Evolutionary conservation across 23 tunicate genomes (phyloP).

Genomic region (Halocynthia roretzi): DNA sequence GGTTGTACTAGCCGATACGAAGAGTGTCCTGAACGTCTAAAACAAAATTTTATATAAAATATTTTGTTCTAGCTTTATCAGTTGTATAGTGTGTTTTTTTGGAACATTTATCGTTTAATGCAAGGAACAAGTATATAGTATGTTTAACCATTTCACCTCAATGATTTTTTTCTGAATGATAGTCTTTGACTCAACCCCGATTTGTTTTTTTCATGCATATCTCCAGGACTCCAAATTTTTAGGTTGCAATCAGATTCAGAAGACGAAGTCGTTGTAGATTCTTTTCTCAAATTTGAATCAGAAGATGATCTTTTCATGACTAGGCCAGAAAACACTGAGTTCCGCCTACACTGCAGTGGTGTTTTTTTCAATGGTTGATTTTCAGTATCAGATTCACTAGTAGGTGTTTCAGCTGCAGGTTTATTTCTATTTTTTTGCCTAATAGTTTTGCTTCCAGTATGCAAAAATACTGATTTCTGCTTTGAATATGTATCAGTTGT

Average conservation of each 20-base stretch:
- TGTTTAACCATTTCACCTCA: constrained; percentile 20
- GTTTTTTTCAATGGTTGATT: not conserved
- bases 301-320: constrained; percentile 59
- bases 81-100: no score
- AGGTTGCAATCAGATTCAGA: constrained; percentile 30
- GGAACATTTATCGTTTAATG: no score
- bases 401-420: not conserved
- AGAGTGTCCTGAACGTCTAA: constrained; percentile 20
- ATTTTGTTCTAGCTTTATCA: not conserved
- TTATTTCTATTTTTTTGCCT: not conserved
- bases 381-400: constrained; percentile 42
- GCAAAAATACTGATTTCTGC: constrained; percentile 4
- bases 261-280: constrained; percentile 8
- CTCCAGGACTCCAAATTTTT: constrained; percentile 33
- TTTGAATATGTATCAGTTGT: not conserved
- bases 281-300: constrained; percentile 47
- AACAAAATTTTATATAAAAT: not conserved
- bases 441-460: not conserved
- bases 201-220: constrained; percentile 18
- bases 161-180: constrained; percentile 48
- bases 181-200: constrained; percentile 61
- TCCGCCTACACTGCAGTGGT: constrained; percentile 32
- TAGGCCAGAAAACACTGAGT: constrained; percentile 35
- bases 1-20: constrained; percentile 15
- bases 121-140: no score